Percentiles rank a stretch among this genome's conserved stretches.
These are phyloP conservation scores for Sus cebifrons DNA, from an alignment of 2,797 vertebrate genomes.

Conservation along the genomic window DNA sequence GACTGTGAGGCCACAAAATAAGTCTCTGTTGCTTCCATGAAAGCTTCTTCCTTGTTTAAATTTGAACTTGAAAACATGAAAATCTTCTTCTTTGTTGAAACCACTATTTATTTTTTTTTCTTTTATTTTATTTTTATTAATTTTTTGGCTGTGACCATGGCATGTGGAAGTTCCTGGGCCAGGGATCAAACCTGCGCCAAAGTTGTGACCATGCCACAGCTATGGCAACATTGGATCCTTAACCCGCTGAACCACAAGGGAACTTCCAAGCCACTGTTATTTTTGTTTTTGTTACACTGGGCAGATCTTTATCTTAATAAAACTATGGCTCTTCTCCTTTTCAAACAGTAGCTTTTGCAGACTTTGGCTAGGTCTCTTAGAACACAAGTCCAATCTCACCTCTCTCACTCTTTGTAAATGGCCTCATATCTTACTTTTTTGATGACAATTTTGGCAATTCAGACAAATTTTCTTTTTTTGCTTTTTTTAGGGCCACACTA, in stretches of 20 bases:
- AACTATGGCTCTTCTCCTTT: background rate
- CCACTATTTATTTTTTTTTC: too few species aligned
- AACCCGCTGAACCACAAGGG: too few species aligned
- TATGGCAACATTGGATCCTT: too few species aligned
- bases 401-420: background rate
- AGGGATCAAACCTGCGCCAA: too few species aligned
- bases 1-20: background rate
- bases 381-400: background rate
- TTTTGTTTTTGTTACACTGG: background rate
- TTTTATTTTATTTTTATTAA: too few species aligned
- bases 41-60: background rate
- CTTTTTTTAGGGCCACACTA: too few species aligned
- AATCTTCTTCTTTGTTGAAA: too few species aligned
- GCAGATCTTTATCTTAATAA: background rate
- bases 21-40: background rate
- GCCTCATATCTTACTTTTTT: background rate
- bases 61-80: too few species aligned
- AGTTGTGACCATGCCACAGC: too few species aligned
- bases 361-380: background rate
- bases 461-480: background rate
- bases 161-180: too few species aligned
- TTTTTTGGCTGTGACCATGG: too few species aligned
- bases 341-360: background rate
- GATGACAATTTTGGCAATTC: background rate
- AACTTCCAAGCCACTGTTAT: background rate